Conservation (phyloP, 2,797 vertebrate species). For the Champsocephalus gunnari region DNA sequence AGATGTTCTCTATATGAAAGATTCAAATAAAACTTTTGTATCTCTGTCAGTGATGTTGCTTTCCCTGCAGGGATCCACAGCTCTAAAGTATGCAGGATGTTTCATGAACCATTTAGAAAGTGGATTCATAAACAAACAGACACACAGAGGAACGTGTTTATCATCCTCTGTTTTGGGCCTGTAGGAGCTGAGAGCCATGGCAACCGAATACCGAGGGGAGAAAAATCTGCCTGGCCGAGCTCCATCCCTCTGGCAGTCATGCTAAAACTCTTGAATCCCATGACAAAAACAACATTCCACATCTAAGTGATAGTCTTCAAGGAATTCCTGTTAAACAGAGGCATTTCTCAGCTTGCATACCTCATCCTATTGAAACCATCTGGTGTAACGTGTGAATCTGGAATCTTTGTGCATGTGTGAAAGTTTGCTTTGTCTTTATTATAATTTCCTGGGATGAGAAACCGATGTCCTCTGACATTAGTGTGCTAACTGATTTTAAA, state of each 20-base stretch:
- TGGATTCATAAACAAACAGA: slow-evolving; percentile 62
- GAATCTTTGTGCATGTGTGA: slow-evolving; percentile 46
- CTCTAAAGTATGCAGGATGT: slow-evolving; percentile 58
- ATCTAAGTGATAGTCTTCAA: slow-evolving; percentile 78
- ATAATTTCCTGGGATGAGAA: background rate
- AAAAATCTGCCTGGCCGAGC: slow-evolving; percentile 76
- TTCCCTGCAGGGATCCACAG: slow-evolving; percentile 20
- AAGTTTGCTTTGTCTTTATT: slow-evolving; percentile 27
- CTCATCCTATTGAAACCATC: slow-evolving; percentile 76
- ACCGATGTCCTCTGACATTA: background rate
- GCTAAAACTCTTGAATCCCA: slow-evolving; percentile 79
- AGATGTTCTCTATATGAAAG: background rate
- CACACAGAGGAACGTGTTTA: slow-evolving; percentile 62
- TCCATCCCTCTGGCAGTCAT: slow-evolving; percentile 75
- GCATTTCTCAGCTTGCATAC: slow-evolving; percentile 73
- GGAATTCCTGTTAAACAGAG: slow-evolving; percentile 79
- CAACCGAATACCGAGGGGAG: slow-evolving; percentile 74
- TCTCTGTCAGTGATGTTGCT: slow-evolving; percentile 12
- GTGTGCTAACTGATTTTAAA: background rate
- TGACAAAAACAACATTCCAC: slow-evolving; percentile 82
- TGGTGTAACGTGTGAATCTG: slow-evolving; percentile 63
- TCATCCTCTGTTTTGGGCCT: slow-evolving; percentile 77
- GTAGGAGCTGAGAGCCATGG: slow-evolving; percentile 74
- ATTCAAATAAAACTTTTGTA: background rate
- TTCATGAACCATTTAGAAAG: slow-evolving; percentile 64